Evolutionary conservation across 2,888 invertebrate species (phyloP), one percentile per base, ranked within the genome.

Genomic region (Lasioglossum morio): DNA sequence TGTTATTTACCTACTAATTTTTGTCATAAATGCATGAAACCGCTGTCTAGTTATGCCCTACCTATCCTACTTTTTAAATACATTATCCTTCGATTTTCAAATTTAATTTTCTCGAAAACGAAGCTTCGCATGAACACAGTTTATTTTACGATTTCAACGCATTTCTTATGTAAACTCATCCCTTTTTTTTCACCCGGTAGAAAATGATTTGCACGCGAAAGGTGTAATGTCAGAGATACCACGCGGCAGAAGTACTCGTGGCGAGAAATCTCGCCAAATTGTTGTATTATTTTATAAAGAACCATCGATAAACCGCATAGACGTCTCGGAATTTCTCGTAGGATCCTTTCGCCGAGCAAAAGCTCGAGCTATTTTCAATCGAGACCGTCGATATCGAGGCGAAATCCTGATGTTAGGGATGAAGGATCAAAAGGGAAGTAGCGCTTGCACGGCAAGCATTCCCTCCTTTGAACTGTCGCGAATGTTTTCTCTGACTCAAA

Each of bases 351-450:
- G 27, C 30, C 66, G 37, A 78, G 57, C 23, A 12, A 72, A 27
- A 57, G 46, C 23, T 43, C 46, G 66, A 66, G 46, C 30, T 77
- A 72, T 86, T 86, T 81, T 75, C 86, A 60, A 86, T 86, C 75
- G 84, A 46, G 48, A 66, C 34, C 34, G 27, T 14, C 75, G 75
- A 78, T 84, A 77, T 79, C 77, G 43, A 12, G 57, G 34, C 73
- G 69, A 85, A 77, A 84, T 86, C 66, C 81, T 73, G 79, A 81
- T 37, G 57, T 57, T 27, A n/a, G 34, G 69, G 69, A 37, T 2
- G 77, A 72, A 72, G 77, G 80, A 87, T 82, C 79, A 81, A 86
- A 81, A 66, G 80, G 30, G 69, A 78, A 69, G 66, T 76, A 48
- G 78, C 48, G 46, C 19, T 53, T 40, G 34, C 73, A 23, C 70